phyloP scores from a whole-genome alignment of 2,113 vertebrate species.

The Elaphurus davidianus region DNA sequence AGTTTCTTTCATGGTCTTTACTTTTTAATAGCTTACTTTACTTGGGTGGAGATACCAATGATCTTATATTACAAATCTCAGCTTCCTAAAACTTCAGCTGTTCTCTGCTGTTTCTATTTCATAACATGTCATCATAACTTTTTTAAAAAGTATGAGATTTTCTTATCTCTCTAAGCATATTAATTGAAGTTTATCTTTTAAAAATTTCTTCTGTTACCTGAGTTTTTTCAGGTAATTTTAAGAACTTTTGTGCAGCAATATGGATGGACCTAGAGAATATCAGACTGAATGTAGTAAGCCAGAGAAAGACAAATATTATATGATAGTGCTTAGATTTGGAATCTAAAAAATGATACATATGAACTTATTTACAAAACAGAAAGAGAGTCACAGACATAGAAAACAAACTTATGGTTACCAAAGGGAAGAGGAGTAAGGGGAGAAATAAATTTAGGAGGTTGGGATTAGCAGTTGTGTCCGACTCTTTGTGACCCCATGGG shows the following conservation, averaged over 20 bases:
- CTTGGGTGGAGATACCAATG: neutral
- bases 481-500: neutral
- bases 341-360: neutral
- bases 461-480: neutral
- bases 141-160: neutral
- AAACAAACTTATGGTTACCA: neutral
- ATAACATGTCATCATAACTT: neutral
- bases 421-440: neutral
- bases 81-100: neutral
- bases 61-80: neutral
- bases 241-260: neutral
- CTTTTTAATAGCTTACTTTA: neutral
- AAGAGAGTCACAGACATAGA: neutral
- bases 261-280: neutral
- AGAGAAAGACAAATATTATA: neutral
- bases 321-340: neutral
- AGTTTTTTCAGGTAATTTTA: neutral
- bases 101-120: neutral
- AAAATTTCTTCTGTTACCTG: neutral
- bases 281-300: neutral
- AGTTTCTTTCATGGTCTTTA: neutral
- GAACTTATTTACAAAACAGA: neutral
- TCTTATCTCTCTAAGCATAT: neutral
- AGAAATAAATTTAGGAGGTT: neutral
- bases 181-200: neutral